Evolutionary conservation across 2,113 vertebrate species (phyloP).

Genomic region (Hyaena hyaena): DNA sequence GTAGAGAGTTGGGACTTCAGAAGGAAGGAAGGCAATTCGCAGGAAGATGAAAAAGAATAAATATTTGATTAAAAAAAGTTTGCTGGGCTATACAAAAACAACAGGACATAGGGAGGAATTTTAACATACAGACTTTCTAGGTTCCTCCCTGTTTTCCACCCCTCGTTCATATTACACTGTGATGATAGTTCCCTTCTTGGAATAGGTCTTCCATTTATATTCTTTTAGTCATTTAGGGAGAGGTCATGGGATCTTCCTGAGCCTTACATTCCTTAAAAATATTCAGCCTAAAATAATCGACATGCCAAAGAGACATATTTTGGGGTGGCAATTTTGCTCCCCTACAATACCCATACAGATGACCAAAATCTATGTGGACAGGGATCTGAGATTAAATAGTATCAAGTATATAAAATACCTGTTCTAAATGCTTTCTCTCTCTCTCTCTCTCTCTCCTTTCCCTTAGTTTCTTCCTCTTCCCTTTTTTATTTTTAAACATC

Average conservation of each 20-base stretch:
- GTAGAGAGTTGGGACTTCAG: background rate
- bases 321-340: background rate
- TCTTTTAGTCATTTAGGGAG: background rate
- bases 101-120: background rate
- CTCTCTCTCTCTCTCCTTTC: no score
- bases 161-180: background rate
- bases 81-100: background rate
- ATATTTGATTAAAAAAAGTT: background rate
- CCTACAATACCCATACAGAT: background rate
- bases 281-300: background rate
- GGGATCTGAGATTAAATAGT: background rate
- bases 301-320: background rate
- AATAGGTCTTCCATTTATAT: background rate
- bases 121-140: background rate
- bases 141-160: background rate
- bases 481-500: background rate
- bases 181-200: background rate
- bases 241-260: background rate
- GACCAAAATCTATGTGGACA: background rate
- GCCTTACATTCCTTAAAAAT: background rate
- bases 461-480: background rate
- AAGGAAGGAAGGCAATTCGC: background rate
- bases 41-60: background rate
- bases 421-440: background rate
- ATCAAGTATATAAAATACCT: background rate